These are phyloP conservation scores for Tetrax tetrax DNA, from an alignment of 2,113 vertebrate genomes.

Conservation along the genomic window DNA sequence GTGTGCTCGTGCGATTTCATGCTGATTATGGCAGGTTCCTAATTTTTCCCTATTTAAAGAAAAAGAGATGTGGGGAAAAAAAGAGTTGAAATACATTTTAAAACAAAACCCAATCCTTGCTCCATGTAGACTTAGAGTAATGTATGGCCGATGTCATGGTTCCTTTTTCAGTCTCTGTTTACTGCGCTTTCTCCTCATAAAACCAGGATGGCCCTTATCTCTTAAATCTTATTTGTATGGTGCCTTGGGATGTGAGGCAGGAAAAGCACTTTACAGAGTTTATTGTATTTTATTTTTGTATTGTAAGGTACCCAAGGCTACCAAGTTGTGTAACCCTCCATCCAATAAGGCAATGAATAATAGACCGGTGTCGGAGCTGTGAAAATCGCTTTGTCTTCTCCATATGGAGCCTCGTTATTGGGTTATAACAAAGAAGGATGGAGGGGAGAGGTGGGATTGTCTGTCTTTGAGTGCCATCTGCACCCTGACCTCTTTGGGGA, in stretches of 20 bases:
- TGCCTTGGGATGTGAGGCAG: neutral
- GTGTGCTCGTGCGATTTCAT: neutral
- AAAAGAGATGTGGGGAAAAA: rapidly evolving
- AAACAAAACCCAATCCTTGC: neutral
- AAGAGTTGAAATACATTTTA: rapidly evolving
- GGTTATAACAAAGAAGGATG: rapidly evolving
- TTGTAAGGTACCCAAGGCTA: neutral
- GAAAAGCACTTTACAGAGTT: neutral
- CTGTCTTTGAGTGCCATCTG: neutral
- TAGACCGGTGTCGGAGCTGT: neutral
- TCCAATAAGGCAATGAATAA: neutral
- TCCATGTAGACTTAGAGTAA: neutral
- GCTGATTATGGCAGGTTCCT: neutral
- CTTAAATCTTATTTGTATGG: conserved; percentile 29
- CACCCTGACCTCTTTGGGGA: neutral
- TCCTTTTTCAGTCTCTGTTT: neutral
- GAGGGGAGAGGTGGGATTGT: neutral
- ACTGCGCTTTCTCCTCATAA: conserved; percentile 1
- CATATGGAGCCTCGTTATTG: rapidly evolving
- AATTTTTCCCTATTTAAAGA: neutral
- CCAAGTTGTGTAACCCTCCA: neutral
- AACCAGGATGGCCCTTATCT: neutral
- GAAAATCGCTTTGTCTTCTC: neutral
- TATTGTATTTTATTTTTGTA: conserved; percentile 24
- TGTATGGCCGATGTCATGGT: neutral